phyloP scores from a whole-genome alignment of 2,888 invertebrate species.

The Podabrus alpinus region DNA sequence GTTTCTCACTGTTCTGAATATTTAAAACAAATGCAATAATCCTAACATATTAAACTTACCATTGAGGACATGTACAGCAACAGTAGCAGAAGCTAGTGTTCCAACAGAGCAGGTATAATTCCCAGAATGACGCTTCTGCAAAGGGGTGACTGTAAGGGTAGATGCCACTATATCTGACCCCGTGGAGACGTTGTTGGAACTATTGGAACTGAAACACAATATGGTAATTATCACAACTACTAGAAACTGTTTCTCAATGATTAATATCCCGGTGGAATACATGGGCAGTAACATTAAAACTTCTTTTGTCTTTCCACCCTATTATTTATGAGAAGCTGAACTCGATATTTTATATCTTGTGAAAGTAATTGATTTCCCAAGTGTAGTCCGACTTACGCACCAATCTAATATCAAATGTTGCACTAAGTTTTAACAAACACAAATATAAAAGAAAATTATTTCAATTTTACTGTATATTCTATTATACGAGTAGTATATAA shows the following conservation, averaged over 20 bases:
- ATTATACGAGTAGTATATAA: too few species aligned
- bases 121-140: slow-evolving; percentile 62
- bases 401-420: slow-evolving; percentile 2
- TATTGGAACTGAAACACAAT: slow-evolving; percentile 41
- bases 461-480: not conserved
- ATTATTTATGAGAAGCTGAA: slow-evolving; percentile 18
- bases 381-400: slow-evolving; percentile 20
- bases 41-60: slow-evolving; percentile 53
- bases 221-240: slow-evolving; percentile 21
- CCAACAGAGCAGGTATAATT: slow-evolving; percentile 63
- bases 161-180: slow-evolving; percentile 54
- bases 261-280: slow-evolving; percentile 18
- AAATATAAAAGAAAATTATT: not conserved
- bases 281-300: slow-evolving; percentile 16
- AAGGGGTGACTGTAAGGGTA: slow-evolving; percentile 60
- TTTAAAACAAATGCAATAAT: not conserved
- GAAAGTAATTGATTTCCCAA: slow-evolving; percentile 41
- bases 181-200: slow-evolving; percentile 59
- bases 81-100: slow-evolving; percentile 59
- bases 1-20: slow-evolving; percentile 11
- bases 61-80: slow-evolving; percentile 66
- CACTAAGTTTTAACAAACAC: slow-evolving; percentile 1
- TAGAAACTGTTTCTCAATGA: slow-evolving; percentile 15
- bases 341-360: slow-evolving; percentile 32
- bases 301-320: slow-evolving; percentile 17